These are phyloP conservation scores for Ceratothoa steindachneri DNA, from an alignment of 2,888 invertebrate genomes.

Conservation along the genomic window DNA sequence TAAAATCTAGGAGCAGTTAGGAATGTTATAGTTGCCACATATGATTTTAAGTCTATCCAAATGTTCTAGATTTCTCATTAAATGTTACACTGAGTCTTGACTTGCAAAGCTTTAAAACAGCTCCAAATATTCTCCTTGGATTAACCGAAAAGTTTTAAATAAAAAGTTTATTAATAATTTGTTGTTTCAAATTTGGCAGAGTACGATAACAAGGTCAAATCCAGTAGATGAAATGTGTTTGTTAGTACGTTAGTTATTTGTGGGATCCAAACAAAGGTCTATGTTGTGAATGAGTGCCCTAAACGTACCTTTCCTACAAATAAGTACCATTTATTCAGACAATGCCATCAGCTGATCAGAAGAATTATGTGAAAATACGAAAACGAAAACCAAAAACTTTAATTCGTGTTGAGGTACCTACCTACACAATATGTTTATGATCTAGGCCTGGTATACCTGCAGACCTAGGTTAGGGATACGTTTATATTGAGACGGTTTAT, in stretches of 20 bases:
- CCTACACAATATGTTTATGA: neutral
- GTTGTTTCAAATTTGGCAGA: slow-evolving; percentile 14
- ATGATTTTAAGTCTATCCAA: too few species aligned
- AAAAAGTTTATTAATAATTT: too few species aligned
- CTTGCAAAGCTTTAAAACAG: neutral
- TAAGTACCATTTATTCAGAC: neutral
- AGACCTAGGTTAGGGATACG: too few species aligned
- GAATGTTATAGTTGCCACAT: too few species aligned
- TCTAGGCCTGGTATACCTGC: neutral
- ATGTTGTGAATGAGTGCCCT: slow-evolving; percentile 9
- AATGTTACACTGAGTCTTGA: neutral
- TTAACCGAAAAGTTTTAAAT: too few species aligned
- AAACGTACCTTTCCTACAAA: slow-evolving; percentile 8
- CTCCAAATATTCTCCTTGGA: neutral
- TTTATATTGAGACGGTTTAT: too few species aligned
- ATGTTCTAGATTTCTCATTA: neutral
- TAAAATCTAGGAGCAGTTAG: too few species aligned
- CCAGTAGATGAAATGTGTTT: slow-evolving; percentile 8
- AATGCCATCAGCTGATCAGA: slow-evolving; percentile 42
- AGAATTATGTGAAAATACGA: slow-evolving; percentile 27
- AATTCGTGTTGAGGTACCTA: slow-evolving; percentile 39
- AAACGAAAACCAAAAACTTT: slow-evolving; percentile 43
- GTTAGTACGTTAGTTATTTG: slow-evolving; percentile 26
- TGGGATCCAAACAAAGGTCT: slow-evolving; percentile 7
- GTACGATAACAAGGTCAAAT: slow-evolving; percentile 1